Percentiles rank a stretch among this genome's conserved stretches.
These are phyloP conservation scores for Hemithea aestivaria DNA, from an alignment of 2,888 invertebrate species.

Conservation along the genomic window DNA sequence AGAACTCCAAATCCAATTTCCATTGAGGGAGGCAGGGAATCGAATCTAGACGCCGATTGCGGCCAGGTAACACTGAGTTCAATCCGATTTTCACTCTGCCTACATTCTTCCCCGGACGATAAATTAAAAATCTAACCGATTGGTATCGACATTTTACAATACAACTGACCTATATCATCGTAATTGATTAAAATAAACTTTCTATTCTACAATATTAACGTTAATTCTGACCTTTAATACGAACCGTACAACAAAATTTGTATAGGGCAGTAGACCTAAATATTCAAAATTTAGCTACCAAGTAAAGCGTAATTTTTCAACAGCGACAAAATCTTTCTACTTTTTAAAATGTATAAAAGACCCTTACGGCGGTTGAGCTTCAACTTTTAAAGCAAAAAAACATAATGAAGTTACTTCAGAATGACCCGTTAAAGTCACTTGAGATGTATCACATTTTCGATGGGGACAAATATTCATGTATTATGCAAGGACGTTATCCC, in stretches of 20 bases:
- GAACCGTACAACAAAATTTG: too few species aligned
- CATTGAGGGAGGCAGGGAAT: conserved; percentile 59
- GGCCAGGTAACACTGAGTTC: conserved; percentile 61
- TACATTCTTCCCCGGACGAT: conserved; percentile 27
- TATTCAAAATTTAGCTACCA: too few species aligned
- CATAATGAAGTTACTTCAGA: conserved; percentile 2
- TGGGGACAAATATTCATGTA: conserved; percentile 20
- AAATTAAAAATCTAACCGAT: conserved; percentile 23
- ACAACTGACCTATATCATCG: too few species aligned
- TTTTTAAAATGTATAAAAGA: too few species aligned
- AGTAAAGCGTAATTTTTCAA: too few species aligned
- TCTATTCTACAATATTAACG: too few species aligned
- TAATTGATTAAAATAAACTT: too few species aligned
- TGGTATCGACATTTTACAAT: conserved; percentile 7
- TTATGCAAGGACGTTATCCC: conserved; percentile 37
- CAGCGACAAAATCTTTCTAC: too few species aligned
- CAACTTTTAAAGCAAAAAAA: conserved; percentile 3
- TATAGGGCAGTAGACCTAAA: too few species aligned
- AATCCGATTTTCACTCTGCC: conserved; percentile 61
- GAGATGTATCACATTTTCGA: conserved; percentile 12
- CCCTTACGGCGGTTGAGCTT: not conserved
- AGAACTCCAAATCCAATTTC: conserved; percentile 68
- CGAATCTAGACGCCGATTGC: conserved; percentile 67
- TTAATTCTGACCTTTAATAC: too few species aligned
- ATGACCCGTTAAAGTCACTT: conserved; percentile 6